Evolutionary conservation across 2,888 invertebrate species (phyloP).

Genomic region (Nycteola revayana): DNA sequence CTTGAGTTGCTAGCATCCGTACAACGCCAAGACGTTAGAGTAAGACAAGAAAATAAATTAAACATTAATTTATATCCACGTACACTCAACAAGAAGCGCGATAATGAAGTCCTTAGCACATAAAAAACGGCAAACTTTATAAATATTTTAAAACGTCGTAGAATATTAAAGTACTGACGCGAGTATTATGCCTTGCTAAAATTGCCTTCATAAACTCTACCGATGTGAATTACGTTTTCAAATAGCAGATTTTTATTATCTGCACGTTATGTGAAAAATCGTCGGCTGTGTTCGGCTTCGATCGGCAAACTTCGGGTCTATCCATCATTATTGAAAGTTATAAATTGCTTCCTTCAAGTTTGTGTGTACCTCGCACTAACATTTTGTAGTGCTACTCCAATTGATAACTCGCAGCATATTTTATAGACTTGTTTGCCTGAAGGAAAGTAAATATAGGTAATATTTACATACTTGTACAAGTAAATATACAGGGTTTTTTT

Average conservation of each 20-base stretch:
- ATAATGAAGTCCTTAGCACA: constrained; percentile 47
- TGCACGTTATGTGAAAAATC: constrained; percentile 58
- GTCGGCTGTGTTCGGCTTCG: constrained; percentile 36
- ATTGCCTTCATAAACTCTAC: constrained; percentile 70
- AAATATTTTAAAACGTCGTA: constrained; percentile 74
- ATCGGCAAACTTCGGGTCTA: constrained; percentile 45
- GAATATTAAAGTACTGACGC: constrained; percentile 71
- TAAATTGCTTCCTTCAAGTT: constrained; percentile 71
- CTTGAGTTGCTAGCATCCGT: too few relatives aligned
- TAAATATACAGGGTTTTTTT: too few relatives aligned
- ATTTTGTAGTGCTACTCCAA: constrained; percentile 26
- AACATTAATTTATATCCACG: constrained; percentile 22
- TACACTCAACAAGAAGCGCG: constrained; percentile 24
- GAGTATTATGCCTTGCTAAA: constrained; percentile 67
- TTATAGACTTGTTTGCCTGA: constrained; percentile 14
- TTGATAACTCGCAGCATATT: constrained; percentile 27
- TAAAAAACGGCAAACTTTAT: constrained; percentile 60
- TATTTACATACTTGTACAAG: too few relatives aligned
- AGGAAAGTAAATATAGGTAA: too few relatives aligned
- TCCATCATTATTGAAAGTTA: constrained; percentile 76
- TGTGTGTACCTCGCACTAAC: constrained; percentile 37
- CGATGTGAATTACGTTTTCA: constrained; percentile 68
- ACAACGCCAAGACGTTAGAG: constrained; percentile 1
- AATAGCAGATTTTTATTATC: constrained; percentile 77
- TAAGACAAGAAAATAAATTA: constrained; percentile 16